These are phyloP conservation scores for Enteromius afrohamiltoni DNA, from an alignment of 2,797 vertebrate genomes.

Conservation along the genomic window DNA sequence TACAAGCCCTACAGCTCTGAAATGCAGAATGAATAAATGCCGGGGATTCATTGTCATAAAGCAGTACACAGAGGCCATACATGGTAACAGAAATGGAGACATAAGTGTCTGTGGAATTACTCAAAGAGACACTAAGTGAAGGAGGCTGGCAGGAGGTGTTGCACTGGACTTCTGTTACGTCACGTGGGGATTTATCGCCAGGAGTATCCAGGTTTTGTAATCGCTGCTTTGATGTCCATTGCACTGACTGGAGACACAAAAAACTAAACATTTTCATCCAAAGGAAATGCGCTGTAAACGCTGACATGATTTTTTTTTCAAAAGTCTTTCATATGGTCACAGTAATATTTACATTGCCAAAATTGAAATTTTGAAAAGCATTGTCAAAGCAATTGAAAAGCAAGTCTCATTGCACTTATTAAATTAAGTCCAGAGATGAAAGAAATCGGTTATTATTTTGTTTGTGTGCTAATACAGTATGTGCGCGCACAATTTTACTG, in stretches of 20 bases:
- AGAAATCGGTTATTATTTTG: neutral
- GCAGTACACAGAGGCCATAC: constrained; percentile 27
- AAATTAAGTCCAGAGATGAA: neutral
- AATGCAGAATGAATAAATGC: constrained; percentile 50
- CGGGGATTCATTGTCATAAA: constrained; percentile 24
- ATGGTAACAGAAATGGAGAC: constrained; percentile 25
- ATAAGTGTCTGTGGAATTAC: constrained; percentile 23
- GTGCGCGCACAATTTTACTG: neutral
- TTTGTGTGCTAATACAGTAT: neutral
- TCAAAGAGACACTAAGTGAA: constrained; percentile 1
- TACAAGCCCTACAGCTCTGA: constrained; percentile 37
- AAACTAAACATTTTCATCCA: neutral
- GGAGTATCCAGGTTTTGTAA: neutral
- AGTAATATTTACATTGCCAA: neutral
- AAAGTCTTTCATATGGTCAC: neutral
- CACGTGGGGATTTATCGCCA: neutral
- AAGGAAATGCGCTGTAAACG: constrained; percentile 4
- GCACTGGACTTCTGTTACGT: constrained; percentile 6
- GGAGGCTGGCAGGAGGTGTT: neutral
- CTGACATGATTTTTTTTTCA: neutral
- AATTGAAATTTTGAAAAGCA: neutral
- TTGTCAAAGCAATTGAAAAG: no score
- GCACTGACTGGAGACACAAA: neutral
- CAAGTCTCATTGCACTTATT: neutral
- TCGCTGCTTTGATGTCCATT: constrained; percentile 28